phyloP scores from a whole-genome alignment of 1,140 invertebrate species.

The Steinernema feltiae region DNA sequence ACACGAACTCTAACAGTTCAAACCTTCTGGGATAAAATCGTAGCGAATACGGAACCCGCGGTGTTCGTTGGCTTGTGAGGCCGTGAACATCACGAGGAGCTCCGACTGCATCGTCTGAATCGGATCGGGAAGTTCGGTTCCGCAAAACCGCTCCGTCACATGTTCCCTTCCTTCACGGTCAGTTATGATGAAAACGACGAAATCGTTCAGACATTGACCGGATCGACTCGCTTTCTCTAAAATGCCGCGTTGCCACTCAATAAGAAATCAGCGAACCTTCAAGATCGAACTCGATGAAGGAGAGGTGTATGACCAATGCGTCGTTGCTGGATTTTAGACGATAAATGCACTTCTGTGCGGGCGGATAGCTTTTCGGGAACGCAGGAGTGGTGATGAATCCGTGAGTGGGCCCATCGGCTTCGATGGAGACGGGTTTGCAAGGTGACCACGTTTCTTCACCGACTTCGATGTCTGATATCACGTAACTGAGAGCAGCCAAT shows the following conservation, averaged over 20 bases:
- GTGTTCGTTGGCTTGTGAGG: neutral
- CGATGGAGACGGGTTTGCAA: neutral
- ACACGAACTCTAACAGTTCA: neutral
- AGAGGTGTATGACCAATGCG: neutral
- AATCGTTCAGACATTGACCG: neutral
- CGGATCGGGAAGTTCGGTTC: neutral
- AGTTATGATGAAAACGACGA: neutral
- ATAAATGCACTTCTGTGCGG: neutral
- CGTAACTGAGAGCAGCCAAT: neutral
- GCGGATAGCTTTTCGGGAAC: neutral
- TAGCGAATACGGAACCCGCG: neutral
- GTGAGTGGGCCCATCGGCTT: neutral
- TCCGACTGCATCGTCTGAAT: slow-evolving; percentile 2
- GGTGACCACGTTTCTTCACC: neutral
- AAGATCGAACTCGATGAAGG: neutral
- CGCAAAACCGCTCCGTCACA: neutral
- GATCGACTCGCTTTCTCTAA: neutral
- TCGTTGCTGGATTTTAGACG: neutral
- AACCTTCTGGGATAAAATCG: slow-evolving; percentile 6
- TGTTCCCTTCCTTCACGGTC: neutral
- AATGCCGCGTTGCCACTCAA: neutral
- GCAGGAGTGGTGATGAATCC: neutral
- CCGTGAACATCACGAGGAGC: neutral
- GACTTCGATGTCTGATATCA: too few species aligned
- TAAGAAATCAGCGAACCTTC: neutral